These are phyloP conservation scores for Hypotaenidia philippensis DNA, from an alignment of 2,797 vertebrate species.

Conservation along the genomic window DNA sequence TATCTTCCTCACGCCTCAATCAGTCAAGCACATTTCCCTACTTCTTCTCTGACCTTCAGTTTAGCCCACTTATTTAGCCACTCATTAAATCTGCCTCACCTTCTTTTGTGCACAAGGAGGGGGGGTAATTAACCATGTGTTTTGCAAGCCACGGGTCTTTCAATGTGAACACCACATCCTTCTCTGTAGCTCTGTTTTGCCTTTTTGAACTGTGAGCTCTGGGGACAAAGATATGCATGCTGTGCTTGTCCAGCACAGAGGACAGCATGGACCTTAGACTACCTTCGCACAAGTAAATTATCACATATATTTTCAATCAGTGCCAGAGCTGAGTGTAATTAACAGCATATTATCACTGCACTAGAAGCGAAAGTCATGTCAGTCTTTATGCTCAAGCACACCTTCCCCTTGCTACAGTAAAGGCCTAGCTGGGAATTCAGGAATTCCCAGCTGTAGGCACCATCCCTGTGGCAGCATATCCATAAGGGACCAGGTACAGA, in stretches of 20 bases:
- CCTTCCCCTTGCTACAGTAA: rapidly evolving
- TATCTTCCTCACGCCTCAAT: not conserved
- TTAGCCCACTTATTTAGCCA: not conserved
- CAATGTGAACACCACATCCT: not conserved
- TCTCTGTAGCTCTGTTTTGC: not conserved
- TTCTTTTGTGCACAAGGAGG: not conserved
- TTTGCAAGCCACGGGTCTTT: not conserved
- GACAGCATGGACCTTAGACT: not conserved
- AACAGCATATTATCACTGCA: not conserved
- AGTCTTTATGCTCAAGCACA: not conserved
- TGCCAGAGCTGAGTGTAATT: not conserved
- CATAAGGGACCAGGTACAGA: rapidly evolving
- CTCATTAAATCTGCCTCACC: not conserved
- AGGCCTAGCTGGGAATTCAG: not conserved
- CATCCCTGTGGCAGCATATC: not conserved
- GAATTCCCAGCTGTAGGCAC: not conserved
- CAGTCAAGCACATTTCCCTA: not conserved
- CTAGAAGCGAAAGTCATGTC: not conserved
- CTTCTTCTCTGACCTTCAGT: not conserved
- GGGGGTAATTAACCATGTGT: not conserved
- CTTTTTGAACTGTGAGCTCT: not conserved
- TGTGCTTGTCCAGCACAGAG: not conserved
- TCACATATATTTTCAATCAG: not conserved
- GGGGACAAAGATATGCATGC: rapidly evolving
- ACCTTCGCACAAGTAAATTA: not conserved